phyloP scores from a whole-genome alignment of 35 echinoderm and acorn worm genomes.

The Acanthaster planci region DNA sequence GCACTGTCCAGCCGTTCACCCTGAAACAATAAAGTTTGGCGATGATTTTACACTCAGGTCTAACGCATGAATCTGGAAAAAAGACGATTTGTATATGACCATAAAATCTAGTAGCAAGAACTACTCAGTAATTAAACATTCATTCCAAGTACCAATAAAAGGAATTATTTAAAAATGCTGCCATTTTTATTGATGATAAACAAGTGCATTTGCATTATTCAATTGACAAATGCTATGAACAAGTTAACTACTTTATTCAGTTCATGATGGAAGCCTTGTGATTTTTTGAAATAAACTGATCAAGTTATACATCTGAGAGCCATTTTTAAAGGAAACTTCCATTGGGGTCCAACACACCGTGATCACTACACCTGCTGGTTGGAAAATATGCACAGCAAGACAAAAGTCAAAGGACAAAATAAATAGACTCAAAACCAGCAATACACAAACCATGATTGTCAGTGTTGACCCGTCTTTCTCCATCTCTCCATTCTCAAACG shows the following conservation, averaged over 20 bases:
- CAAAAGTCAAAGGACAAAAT: not conserved
- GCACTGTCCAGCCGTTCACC: slow-evolving; percentile 6
- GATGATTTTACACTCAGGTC: not conserved
- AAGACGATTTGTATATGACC: not conserved
- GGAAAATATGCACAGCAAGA: not conserved
- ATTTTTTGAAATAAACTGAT: too few relatives aligned
- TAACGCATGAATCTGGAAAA: not conserved
- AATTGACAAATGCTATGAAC: too few relatives aligned
- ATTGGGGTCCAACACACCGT: too few relatives aligned
- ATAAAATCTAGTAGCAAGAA: not conserved
- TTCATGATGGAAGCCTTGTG: too few relatives aligned
- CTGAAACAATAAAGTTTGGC: not conserved
- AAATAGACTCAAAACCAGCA: not conserved
- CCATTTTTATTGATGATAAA: not conserved
- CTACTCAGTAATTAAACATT: too few relatives aligned
- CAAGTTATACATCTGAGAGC: too few relatives aligned
- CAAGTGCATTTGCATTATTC: not conserved
- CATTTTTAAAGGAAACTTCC: too few relatives aligned
- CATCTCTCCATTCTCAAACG: not conserved
- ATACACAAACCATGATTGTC: not conserved
- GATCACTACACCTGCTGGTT: too few relatives aligned
- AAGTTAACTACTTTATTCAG: too few relatives aligned
- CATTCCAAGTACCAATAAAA: not conserved
- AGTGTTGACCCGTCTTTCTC: not conserved
- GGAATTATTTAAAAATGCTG: not conserved